Evolutionary conservation across 2,113 vertebrate genomes (phyloP).

Genomic region (Phasianus colchicus): DNA sequence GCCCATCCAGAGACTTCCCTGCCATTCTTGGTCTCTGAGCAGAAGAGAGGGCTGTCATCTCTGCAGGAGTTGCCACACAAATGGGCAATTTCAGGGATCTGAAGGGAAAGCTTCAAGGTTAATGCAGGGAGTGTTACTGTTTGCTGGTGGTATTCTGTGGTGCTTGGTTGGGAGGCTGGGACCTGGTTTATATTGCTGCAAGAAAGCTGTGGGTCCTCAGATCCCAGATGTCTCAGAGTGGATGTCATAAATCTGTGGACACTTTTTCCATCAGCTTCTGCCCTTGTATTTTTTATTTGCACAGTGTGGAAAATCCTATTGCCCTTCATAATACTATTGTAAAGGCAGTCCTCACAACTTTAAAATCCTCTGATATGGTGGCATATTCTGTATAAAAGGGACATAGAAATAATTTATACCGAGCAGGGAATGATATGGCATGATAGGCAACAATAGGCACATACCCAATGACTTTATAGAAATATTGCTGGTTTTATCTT

Average conservation of each 20-base stretch:
- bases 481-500: background rate
- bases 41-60: background rate
- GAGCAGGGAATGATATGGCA: background rate
- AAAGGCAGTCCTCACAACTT: background rate
- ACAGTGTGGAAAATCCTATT: background rate
- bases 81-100: background rate
- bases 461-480: background rate
- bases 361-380: background rate
- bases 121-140: background rate
- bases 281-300: background rate
- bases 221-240: background rate
- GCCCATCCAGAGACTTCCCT: background rate
- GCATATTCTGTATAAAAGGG: background rate
- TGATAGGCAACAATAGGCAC: background rate
- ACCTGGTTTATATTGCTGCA: background rate
- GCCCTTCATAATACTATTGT: rapidly evolving
- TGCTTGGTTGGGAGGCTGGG: background rate
- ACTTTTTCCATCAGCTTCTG: background rate
- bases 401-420: background rate
- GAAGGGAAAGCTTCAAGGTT: background rate
- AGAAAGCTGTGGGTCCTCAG: background rate
- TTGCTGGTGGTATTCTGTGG: background rate
- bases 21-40: background rate
- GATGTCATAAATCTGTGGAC: background rate
- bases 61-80: background rate